Base-by-base conservation (phyloP, 2,797 vertebrate species). In the Stomatorhinus walkeri region DNA sequence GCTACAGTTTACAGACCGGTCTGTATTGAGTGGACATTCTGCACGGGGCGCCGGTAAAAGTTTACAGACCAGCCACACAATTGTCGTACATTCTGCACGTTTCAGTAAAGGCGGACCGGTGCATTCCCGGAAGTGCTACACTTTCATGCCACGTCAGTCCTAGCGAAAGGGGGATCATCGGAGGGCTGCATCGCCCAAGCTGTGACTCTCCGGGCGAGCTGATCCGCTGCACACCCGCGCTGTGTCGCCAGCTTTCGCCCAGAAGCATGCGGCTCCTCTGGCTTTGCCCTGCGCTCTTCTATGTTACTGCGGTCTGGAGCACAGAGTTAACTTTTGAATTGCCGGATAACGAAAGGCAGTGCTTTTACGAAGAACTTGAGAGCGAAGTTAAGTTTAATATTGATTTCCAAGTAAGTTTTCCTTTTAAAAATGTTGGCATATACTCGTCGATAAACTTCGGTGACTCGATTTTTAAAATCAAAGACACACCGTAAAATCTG, bases 241-340 rank as follows among this genome's bases (percentile, higher is more conserved):
- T 10, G 22, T 64, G 22, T 28, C 32, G 81, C 43, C 81, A 49
- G 64, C 64, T 36, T 72, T 72, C 64, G 40, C 22, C n/a, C 0
- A 22, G 36, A n/a, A 84, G 19, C 79, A 96, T 96, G 95, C n/a
- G 89, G 2, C 81, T 14, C 24, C 19, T 87, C 16, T 90, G 46
- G 8, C 22, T 94, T 22, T 84, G 90, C 24, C 89, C 87, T 83
- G 3, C 95, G 46, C 84, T 94, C 24, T 68, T 95, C 3, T 91
- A 87, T 46, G 88, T 91, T 52, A 79, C 68, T 3, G n/a, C 86
- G 49, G 93, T 92, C 83, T 92, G 90, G 49, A 94, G 90, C 43
- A 94, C 94, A 0, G 96, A 96, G 90, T 89, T 96, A 43, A 96
- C 96, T 0, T 96, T 96, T 91, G 94, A 95, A 90, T 94, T 96